Evolutionary conservation across 2,797 vertebrate species (phyloP), one percentile per base, ranked within the genome.

Genomic region (Hippocampus kuda): DNA sequence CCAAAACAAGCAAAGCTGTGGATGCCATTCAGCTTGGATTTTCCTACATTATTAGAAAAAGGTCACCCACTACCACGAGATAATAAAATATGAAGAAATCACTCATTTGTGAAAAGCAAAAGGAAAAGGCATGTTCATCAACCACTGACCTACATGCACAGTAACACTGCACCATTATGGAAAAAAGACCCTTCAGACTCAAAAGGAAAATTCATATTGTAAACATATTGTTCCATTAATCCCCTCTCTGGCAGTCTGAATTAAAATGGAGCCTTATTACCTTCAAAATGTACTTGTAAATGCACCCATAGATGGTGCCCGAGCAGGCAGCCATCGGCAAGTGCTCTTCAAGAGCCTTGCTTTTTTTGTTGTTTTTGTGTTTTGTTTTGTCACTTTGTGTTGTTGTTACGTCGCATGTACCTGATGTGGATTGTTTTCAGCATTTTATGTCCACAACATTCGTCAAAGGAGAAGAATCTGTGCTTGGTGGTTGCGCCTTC

Each of bases 181-280:
- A 84, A 79, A 60, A 75, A 62, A 76, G 75, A 89, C 86, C 85
- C 87, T 68, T 3, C 71, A 72, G 83, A 86, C 83, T 88, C 86
- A 90, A 89, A 90, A 88, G 76, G 83, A 87, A 63, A 79, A 74
- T 85, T 90, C 87, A 89, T n/a, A n/a, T n/a, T n/a, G n/a, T n/a
- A n/a, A n/a, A n/a, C 9, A 10, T 56, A 24, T 24, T n/a, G 53
- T 24, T 56, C 22, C 9, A 56, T 24, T 56, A 22, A 26, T 24
- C 4, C 7, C 53, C 34, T 56, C 10, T n/a, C 53, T 56, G 20
- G 2, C 53, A 12, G 53, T 11, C 8, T n/a, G 9, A 56, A 9
- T 56, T 56, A 56, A 24, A 56, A 56, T 3, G 1, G 44, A 3
- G 53, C n/a, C 9, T 56, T 56, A 2, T n/a, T 10, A 56, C n/a